A percentile compares a stretch with the other conserved stretches of the same genome.
Conservation (phyloP, 2,888 invertebrate genomes). For the Diploptera punctata region DNA sequence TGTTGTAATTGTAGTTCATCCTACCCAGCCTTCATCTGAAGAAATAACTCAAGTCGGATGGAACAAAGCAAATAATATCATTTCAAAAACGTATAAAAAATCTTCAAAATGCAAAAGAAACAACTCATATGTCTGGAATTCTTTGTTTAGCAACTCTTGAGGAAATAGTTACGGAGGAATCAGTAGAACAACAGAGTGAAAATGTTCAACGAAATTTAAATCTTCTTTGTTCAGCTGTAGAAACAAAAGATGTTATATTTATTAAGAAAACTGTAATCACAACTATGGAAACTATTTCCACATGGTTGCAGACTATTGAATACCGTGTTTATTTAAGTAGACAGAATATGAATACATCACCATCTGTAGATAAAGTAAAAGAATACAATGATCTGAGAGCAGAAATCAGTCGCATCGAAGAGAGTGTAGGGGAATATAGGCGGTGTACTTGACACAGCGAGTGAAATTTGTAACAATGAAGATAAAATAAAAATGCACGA, state of each 20-base stretch:
- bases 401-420: slow-evolving; percentile 69
- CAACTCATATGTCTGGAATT: slow-evolving; percentile 65
- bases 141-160: slow-evolving; percentile 67
- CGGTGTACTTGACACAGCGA: slow-evolving; percentile 59
- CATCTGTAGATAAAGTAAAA: slow-evolving; percentile 51
- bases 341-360: slow-evolving; percentile 63
- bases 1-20: too few relatives aligned
- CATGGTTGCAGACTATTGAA: slow-evolving; percentile 86
- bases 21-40: not conserved
- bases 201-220: slow-evolving; percentile 67
- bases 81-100: slow-evolving; percentile 63
- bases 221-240: slow-evolving; percentile 64
- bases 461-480: slow-evolving; percentile 57
- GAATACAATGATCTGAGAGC: slow-evolving; percentile 57
- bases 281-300: slow-evolving; percentile 80
- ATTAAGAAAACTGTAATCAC: slow-evolving; percentile 75
- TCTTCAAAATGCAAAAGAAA: slow-evolving; percentile 60
- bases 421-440: slow-evolving; percentile 65
- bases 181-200: slow-evolving; percentile 61
- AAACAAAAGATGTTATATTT: slow-evolving; percentile 61
- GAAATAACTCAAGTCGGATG: slow-evolving; percentile 51
- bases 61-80: slow-evolving; percentile 61
- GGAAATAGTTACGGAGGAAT: slow-evolving; percentile 61
- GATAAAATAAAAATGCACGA: slow-evolving; percentile 59
- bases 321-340: slow-evolving; percentile 72